phyloP scores from a whole-genome alignment of 1,140 invertebrate species.

The Carposina sasakii region DNA sequence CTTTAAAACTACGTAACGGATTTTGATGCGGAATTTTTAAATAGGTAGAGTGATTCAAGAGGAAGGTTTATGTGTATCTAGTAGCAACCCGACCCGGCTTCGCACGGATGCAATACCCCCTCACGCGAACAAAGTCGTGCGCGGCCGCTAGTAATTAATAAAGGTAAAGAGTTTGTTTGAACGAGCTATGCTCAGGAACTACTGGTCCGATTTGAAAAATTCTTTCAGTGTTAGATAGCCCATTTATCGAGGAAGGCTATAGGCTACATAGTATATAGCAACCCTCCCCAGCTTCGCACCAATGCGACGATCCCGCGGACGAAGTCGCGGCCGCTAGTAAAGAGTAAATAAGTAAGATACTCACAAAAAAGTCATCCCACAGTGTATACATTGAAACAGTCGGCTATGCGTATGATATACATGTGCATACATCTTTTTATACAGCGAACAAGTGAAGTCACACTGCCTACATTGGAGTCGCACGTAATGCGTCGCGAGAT shows the following conservation, averaged over 20 bases:
- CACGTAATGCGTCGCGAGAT: conserved; percentile 14
- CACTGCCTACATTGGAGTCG: conserved; percentile 17
- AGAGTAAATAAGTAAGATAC: conserved; percentile 3
- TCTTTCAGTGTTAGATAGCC: neutral
- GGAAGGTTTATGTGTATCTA: too few species aligned
- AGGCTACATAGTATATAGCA: neutral
- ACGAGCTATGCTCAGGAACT: too few species aligned
- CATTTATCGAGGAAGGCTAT: neutral
- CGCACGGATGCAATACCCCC: too few species aligned
- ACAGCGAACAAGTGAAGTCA: conserved; percentile 12
- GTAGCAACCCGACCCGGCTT: too few species aligned
- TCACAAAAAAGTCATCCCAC: conserved; percentile 25
- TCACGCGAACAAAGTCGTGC: too few species aligned
- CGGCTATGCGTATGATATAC: conserved; percentile 13
- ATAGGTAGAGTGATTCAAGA: too few species aligned
- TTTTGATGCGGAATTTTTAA: too few species aligned
- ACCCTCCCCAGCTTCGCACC: too few species aligned
- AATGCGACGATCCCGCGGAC: too few species aligned
- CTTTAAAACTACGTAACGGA: too few species aligned
- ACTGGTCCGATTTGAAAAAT: neutral
- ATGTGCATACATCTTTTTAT: conserved; percentile 9
- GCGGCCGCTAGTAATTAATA: too few species aligned
- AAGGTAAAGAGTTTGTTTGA: too few species aligned
- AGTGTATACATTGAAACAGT: conserved; percentile 28
- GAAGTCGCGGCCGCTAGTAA: neutral